Evolutionary conservation across 1,140 invertebrate genomes (phyloP), one percentile per base, ranked within the genome.

Genomic region (Hermetia illucens): DNA sequence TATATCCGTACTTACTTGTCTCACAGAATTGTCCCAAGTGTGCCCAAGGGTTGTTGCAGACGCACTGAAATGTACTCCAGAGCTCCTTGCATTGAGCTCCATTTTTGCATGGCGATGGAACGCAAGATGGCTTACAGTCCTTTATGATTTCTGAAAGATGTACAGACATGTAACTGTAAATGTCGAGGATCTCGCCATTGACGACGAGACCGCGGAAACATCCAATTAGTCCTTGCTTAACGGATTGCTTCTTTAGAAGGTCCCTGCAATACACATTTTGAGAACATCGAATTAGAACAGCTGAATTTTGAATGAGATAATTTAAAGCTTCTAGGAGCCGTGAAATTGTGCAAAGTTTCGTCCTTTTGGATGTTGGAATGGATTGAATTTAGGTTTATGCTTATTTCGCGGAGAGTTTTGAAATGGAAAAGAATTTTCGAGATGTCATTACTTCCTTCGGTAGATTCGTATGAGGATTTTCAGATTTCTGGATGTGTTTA

Each of bases 101-200:
- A 59, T 95, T 92, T 62, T 84, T 74, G 59, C 90, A 95, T 16
- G 90, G 89, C 55, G 91, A 90, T 1, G 88, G 85, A 45, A 88
- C 84, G 64, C 90, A 95, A 0, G 84, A 90, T 4, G 89, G 87
- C 54, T 85, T 87, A 53, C 90, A 95, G 54, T 90, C 86, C 58
- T 83, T 84, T 25, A 88, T 86, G 38, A 94, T 89, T 63, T 88
- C 83, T 25, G 82, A 84, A 25, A 86, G 63, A 61, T 87, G 83
- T 36, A 89, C 82, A n/a, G 82, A 88, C 82, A 90, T 89, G 61
- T 91, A 90, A 49, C 82, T 82, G 55, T 89, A 86, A 43, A 95
- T 84, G 54, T 93, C 85, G 19, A 91, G 57, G 40, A 90, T 82
- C 65, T 87, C 80, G 15, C 85, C 82, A 54, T 93, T 93, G 12